Base-by-base conservation (phyloP, 2,888 invertebrate genomes). In the Netelia melanura region DNA sequence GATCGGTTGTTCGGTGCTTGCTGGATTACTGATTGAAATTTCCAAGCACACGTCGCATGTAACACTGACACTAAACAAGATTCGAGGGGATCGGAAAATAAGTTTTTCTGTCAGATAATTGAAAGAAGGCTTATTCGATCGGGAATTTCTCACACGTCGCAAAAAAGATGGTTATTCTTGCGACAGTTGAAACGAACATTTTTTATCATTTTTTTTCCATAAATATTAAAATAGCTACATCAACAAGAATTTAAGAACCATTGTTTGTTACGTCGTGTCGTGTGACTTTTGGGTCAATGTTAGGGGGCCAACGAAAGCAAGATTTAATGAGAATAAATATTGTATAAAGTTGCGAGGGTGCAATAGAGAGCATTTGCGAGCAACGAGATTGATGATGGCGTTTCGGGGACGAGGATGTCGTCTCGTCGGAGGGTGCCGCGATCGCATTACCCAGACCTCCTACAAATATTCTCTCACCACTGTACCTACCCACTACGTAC, bases 251-350 rank as follows among this genome's bases (percentile, higher is more conserved):
- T 52, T 2, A 64, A 64, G 65, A 25, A 38, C 1, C 56, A 44
- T 61, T 62, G 30, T 48, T 56, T 72, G 52, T 30, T 44, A 56
- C 54, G 25, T 43, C 10, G 23, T 48, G 48, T 30, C 21, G 72
- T 64, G 30, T 43, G 48, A 80, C 14, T 80, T 72, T 67, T 65
- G 38, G 65, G 44, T 44, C 80, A 9, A 56, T 43, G 72, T 72
- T 6, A 56, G 21, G 21, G 17, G 17, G 17, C 17, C 68, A 72
- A 75, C 75, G 9, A 77, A 77, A 70, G 83, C 75, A 67, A 84
- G 85, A 90, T 90, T 89, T 93, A 92, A 93, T 93, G 93, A 93
- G 92, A 93, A 93, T 93, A 93, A 93, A 93, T 93, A 93, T 93
- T 92, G 91, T 90, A 93, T 92, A 92, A 93, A 92, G 91, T 93